phyloP scores from a whole-genome alignment of 2,888 invertebrate genomes.

The Pyrrhosoma nymphula region DNA sequence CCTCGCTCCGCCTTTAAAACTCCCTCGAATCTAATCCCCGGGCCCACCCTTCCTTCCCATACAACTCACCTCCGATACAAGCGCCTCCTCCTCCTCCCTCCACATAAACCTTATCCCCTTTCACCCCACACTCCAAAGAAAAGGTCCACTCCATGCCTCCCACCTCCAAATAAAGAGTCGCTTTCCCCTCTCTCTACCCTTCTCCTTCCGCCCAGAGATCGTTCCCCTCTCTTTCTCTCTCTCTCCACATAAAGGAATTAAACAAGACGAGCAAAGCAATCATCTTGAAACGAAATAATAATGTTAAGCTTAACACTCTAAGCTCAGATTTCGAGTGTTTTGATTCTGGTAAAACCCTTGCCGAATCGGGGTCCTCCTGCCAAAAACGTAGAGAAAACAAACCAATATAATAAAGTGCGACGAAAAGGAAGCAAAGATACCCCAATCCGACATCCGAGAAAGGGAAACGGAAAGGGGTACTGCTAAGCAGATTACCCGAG shows the following conservation, averaged over 20 bases:
- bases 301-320: not conserved
- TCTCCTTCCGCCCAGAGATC: not conserved
- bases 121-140: not conserved
- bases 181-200: not conserved
- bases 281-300: not conserved
- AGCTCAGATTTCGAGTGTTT: no score
- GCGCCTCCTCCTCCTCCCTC: not conserved
- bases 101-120: not conserved
- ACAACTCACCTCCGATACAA: conserved; percentile 4
- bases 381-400: no score
- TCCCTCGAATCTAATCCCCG: not conserved
- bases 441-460: no score
- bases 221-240: not conserved
- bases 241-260: not conserved
- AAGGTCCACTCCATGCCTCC: not conserved
- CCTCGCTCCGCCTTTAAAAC: not conserved
- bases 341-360: no score
- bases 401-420: no score
- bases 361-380: no score
- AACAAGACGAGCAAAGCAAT: not conserved
- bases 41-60: conserved; percentile 2
- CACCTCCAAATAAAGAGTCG: not conserved
- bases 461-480: no score
- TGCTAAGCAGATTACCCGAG: no score
- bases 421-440: no score